Conservation (phyloP, 2,113 vertebrate species). For the Platichthys flesus region DNA sequence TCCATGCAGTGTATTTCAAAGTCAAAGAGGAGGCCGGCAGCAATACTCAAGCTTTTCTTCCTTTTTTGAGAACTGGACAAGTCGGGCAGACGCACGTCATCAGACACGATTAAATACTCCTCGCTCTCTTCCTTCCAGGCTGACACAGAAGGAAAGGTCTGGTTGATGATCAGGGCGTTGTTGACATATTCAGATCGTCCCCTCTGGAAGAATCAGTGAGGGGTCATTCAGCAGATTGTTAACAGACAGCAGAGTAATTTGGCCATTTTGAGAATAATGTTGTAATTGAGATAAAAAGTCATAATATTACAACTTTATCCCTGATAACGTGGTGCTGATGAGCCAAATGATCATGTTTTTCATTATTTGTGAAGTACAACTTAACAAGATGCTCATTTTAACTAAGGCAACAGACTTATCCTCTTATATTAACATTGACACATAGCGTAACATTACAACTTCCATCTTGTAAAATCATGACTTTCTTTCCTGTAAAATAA, state of each 20-base stretch:
- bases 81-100: slow-evolving; percentile 73
- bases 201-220: slow-evolving; percentile 71
- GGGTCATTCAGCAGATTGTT: background rate
- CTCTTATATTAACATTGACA: background rate
- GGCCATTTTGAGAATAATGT: too few species aligned
- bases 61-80: slow-evolving; percentile 55
- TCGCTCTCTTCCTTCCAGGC: slow-evolving; percentile 84
- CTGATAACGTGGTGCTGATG: too few species aligned
- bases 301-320: too few species aligned
- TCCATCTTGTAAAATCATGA: too few species aligned
- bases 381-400: too few species aligned
- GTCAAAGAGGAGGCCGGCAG: slow-evolving; percentile 76
- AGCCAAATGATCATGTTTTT: too few species aligned
- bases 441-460: background rate
- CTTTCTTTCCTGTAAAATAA: background rate
- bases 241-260: background rate
- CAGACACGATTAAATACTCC: slow-evolving; percentile 88
- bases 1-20: slow-evolving; percentile 55
- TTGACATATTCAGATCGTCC: slow-evolving; percentile 86
- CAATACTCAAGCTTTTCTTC: slow-evolving; percentile 61
- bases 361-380: too few species aligned
- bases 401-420: too few species aligned
- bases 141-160: slow-evolving; percentile 83
- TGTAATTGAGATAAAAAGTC: too few species aligned
- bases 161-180: slow-evolving; percentile 83